phyloP scores from a whole-genome alignment of 2,888 invertebrate genomes.

The Callimorpha dominula region DNA sequence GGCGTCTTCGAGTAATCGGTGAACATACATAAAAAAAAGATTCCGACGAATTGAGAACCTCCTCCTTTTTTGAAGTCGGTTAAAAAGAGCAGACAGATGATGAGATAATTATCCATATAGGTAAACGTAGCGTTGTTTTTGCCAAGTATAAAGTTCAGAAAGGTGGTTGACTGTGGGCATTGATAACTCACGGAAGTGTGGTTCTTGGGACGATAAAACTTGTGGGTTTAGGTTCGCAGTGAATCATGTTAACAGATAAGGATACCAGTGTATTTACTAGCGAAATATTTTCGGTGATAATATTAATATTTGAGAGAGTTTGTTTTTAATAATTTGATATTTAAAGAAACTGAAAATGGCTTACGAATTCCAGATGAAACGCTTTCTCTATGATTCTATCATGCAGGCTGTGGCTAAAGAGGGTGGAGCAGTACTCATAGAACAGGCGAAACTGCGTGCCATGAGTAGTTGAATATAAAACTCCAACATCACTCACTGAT shows the following conservation, averaged over 20 bases:
- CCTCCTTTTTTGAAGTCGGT: too few species aligned
- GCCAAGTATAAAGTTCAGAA: background rate
- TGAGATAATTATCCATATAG: background rate
- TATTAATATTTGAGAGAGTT: background rate
- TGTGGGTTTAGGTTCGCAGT: background rate
- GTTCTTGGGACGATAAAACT: background rate
- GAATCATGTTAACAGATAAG: background rate
- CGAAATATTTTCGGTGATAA: background rate
- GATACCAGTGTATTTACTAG: background rate
- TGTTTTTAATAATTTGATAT: background rate
- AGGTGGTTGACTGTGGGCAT: constrained; percentile 1
- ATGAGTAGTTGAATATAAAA: too few species aligned
- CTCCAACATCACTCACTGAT: too few species aligned
- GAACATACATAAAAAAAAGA: too few species aligned
- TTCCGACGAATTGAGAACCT: too few species aligned
- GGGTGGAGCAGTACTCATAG: too few species aligned
- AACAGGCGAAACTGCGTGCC: too few species aligned
- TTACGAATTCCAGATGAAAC: too few species aligned
- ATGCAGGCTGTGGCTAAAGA: too few species aligned
- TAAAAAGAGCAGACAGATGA: background rate
- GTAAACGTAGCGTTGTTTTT: background rate
- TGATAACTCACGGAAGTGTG: constrained; percentile 5
- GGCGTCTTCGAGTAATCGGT: too few species aligned
- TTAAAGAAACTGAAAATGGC: background rate
- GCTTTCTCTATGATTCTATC: too few species aligned